Percentiles rank a stretch among this genome's conserved stretches.
These are phyloP conservation scores for Pogonophryne albipinna DNA, from an alignment of 2,797 vertebrate genomes.

Conservation along the genomic window DNA sequence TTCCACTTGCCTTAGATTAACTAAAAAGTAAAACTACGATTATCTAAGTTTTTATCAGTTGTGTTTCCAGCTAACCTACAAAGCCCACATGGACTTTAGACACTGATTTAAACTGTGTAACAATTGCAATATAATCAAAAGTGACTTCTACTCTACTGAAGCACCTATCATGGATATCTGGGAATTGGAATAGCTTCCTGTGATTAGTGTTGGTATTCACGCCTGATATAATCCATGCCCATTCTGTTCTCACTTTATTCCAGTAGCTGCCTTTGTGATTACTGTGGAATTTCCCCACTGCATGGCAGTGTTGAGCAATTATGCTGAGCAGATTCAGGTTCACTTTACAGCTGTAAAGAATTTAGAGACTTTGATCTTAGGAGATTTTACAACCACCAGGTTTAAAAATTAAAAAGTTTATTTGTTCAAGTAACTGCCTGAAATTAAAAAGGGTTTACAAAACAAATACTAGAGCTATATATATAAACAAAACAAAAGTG, in stretches of 20 bases:
- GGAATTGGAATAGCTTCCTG: not conserved
- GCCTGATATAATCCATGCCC: not conserved
- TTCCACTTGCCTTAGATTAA: slow-evolving; percentile 29
- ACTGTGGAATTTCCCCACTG: slow-evolving; percentile 12
- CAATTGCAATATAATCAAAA: not conserved
- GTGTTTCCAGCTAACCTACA: not conserved
- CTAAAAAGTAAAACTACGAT: not conserved
- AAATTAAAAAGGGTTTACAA: slow-evolving; percentile 93
- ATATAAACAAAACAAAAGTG: slow-evolving; percentile 83
- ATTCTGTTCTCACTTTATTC: not conserved
- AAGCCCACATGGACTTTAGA: not conserved
- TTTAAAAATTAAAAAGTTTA: slow-evolving; percentile 88
- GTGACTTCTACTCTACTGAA: not conserved
- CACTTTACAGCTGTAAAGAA: slow-evolving; percentile 5
- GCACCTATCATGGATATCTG: not conserved
- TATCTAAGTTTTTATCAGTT: not conserved
- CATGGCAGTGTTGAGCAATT: slow-evolving; percentile 32
- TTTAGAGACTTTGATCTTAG: slow-evolving; percentile 48
- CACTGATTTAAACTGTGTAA: not conserved
- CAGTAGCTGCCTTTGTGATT: not conserved
- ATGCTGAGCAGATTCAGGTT: not conserved
- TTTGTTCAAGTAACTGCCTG: slow-evolving; percentile 93
- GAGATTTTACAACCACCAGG: slow-evolving; percentile 53
- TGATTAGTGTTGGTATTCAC: not conserved
- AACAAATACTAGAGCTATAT: slow-evolving; percentile 84